Evolutionary conservation across 2,888 invertebrate genomes (phyloP), one percentile per base, ranked within the genome.

Genomic region (Sipunculus nudus): DNA sequence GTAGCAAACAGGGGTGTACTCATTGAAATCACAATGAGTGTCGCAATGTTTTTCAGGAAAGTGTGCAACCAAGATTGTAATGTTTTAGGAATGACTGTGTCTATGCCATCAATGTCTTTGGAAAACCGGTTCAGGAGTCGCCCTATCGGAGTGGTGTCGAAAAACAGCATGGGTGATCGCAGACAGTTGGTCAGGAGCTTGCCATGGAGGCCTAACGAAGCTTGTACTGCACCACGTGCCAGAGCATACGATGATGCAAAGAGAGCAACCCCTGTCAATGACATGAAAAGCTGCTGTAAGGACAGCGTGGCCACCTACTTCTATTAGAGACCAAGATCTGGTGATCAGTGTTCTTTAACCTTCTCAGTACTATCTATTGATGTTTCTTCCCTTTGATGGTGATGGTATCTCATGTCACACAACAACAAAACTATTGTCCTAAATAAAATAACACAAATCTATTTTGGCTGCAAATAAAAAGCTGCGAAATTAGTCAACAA

Each of bases 181-280:
- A 83, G 53, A 25, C 77, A 65, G 53, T 71, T 73, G 45, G 29
- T 31, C 35, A 84, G 72, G 67, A 84, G 72, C 6, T 65, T 67
- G 10, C 43, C 54, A 58, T 84, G 84, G 13, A 76, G 78, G 25
- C 66, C 40, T n/a, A 67, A 48, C 31, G 77, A 76, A 1, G 84
- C 84, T 29, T 68, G 23, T 0, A 84, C 75, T 70, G 80, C 78
- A 5, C 82, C 79, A 4, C 79, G 50, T 2, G 84, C 78, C 68
- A 74, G 63, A 6, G 70, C 49, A 21, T 74, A 35, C 28, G 74
- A 60, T 2, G 50, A 59, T 41, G 58, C 23, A 29, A 60, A 55
- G 10, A 65, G 45, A 21, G 57, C 38, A 10, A 67, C 16, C 52
- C 62, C 69, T 65, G 52, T 32, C 25, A 39, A 60, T 19, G n/a